Percentiles rank a stretch among this genome's conserved stretches.
These are phyloP conservation scores for Chelonoidis abingdonii DNA, from an alignment of 2,113 vertebrate genomes.

Conservation along the genomic window DNA sequence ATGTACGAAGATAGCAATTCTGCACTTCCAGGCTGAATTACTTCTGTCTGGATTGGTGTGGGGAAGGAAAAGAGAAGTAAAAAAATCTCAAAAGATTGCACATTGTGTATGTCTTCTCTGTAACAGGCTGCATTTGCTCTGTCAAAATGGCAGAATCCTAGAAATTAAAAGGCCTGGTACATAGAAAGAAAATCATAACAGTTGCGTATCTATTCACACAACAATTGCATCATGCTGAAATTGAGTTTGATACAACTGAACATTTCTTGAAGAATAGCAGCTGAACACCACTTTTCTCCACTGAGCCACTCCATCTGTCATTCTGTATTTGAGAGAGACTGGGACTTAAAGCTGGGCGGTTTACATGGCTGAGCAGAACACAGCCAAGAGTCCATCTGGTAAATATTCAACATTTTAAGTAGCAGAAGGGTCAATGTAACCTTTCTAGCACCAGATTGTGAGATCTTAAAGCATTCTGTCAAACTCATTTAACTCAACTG, in stretches of 20 bases:
- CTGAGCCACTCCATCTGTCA: background rate
- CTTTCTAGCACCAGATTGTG: background rate
- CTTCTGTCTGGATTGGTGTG: background rate
- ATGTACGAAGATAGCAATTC: slow-evolving; percentile 7
- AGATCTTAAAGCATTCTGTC: background rate
- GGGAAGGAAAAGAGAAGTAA: background rate
- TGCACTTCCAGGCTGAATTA: background rate
- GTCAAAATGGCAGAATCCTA: slow-evolving; percentile 8
- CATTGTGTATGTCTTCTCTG: background rate
- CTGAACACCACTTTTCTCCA: background rate
- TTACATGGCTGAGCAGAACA: background rate
- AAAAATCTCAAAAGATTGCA: background rate
- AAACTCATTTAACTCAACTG: background rate
- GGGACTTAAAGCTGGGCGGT: background rate
- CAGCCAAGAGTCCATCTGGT: background rate
- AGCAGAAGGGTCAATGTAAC: background rate
- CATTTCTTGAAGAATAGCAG: background rate
- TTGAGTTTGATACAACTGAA: background rate
- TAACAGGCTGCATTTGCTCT: background rate
- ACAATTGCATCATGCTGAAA: background rate
- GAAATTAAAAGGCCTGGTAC: background rate
- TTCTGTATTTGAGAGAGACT: background rate
- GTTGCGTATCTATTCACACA: background rate
- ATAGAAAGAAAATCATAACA: slow-evolving; percentile 20
- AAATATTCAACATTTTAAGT: background rate